Evolutionary conservation across 2,113 vertebrate species (phyloP).

Genomic region (Hyperopisus bebe): DNA sequence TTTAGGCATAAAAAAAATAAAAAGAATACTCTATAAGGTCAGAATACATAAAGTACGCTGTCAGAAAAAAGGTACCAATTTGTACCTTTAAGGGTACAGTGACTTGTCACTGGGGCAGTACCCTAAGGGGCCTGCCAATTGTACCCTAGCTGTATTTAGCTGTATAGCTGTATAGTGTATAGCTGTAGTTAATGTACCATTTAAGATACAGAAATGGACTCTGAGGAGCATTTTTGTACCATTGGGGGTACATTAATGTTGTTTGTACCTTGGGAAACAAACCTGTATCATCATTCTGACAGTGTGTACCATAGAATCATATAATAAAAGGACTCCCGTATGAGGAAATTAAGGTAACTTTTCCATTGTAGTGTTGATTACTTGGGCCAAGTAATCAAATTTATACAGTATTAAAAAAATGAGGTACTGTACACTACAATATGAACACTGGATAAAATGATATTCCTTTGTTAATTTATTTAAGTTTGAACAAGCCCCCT

Average conservation of each 20-base stretch:
- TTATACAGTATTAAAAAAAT: not conserved
- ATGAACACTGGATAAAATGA: not conserved
- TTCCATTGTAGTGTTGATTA: too few species aligned
- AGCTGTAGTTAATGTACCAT: not conserved
- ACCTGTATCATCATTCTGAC: too few species aligned
- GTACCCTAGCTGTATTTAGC: not conserved
- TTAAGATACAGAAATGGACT: not conserved
- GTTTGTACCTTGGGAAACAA: too few species aligned
- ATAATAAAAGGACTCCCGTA: too few species aligned
- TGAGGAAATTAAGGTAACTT: too few species aligned
- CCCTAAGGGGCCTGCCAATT: not conserved
- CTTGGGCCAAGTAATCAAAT: not conserved
- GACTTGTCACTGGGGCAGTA: not conserved
- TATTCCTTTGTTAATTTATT: not conserved
- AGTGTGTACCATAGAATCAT: too few species aligned
- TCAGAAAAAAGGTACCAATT: too few species aligned
- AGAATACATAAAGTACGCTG: not conserved
- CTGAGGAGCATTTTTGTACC: too few species aligned
- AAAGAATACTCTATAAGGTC: not conserved
- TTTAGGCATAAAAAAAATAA: not conserved
- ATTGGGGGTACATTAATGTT: too few species aligned
- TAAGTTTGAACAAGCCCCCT: not conserved
- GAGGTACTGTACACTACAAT: not conserved
- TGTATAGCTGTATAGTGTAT: too few species aligned
- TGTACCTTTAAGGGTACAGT: too few species aligned